These are phyloP conservation scores for Eupeodes luniger DNA, from an alignment of 2,888 invertebrate genomes.

Conservation along the genomic window DNA sequence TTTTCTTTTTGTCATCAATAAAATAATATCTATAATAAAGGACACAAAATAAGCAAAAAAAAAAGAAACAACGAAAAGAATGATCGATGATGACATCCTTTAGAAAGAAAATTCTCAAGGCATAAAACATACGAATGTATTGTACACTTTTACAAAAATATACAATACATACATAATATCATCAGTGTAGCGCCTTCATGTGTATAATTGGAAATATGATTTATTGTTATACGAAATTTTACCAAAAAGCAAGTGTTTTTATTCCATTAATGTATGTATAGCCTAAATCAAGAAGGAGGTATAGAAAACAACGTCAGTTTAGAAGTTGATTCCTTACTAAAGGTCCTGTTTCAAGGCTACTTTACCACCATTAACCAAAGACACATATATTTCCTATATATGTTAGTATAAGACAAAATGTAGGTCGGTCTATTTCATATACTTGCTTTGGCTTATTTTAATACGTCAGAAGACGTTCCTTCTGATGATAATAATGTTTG, in stretches of 20 bases:
- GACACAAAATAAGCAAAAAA: not conserved
- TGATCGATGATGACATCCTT: constrained; percentile 73
- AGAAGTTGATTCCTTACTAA: too few species aligned
- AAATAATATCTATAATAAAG: constrained; percentile 3
- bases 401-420: too few species aligned
- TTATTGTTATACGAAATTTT: constrained; percentile 56
- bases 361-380: constrained; percentile 64
- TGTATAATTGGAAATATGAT: constrained; percentile 73
- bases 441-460: not conserved
- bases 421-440: too few species aligned
- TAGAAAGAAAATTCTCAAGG: constrained; percentile 11
- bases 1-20: constrained; percentile 37
- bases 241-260: constrained; percentile 60
- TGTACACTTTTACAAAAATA: too few species aligned
- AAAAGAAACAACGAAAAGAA: constrained; percentile 28
- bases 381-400: not conserved
- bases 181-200: constrained; percentile 56
- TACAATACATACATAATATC: constrained; percentile 21
- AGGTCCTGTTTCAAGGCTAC: constrained; percentile 42
- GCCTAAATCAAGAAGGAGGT: constrained; percentile 12
- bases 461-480: constrained; percentile 14
- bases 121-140: too few species aligned
- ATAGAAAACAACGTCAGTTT: not conserved
- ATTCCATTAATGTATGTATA: constrained; percentile 58
- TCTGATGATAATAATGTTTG: constrained; percentile 31